These are phyloP conservation scores for Poeciliopsis turneri DNA, from an alignment of 2,797 vertebrate genomes.

Conservation along the genomic window DNA sequence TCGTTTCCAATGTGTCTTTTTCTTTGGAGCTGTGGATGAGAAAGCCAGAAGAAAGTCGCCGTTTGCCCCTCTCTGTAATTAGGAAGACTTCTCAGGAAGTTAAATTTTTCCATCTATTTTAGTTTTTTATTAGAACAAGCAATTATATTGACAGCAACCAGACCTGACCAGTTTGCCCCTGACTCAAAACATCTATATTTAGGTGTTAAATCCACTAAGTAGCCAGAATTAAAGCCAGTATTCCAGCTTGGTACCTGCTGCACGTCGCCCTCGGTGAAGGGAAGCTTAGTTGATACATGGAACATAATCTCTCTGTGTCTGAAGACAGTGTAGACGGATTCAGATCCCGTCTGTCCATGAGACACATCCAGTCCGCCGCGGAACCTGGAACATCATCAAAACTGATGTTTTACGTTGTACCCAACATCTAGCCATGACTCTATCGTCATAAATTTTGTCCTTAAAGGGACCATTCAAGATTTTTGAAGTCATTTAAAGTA, in stretches of 20 bases:
- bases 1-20: slow-evolving; percentile 98
- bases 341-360: slow-evolving; percentile 92
- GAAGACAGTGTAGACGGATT: slow-evolving; percentile 95
- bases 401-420: slow-evolving; percentile 1
- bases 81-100: background rate
- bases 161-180: background rate
- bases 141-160: background rate
- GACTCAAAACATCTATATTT: slow-evolving; percentile 2
- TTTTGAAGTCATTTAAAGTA: background rate
- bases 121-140: slow-evolving; percentile 6
- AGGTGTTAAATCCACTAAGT: slow-evolving; percentile 13
- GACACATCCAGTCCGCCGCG: slow-evolving; percentile 96
- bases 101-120: background rate
- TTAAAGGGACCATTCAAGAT: background rate
- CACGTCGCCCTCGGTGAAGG: slow-evolving; percentile 94
- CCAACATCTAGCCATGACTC: background rate
- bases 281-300: slow-evolving; percentile 97
- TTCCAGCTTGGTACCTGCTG: slow-evolving; percentile 86
- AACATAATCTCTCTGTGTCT: slow-evolving; percentile 98
- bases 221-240: background rate
- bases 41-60: background rate
- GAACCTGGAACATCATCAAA: slow-evolving; percentile 81
- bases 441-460: background rate
- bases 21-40: slow-evolving; percentile 87
- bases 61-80: background rate